Percentiles rank a stretch among this genome's conserved stretches.
Evolutionary conservation across 2,797 vertebrate species (phyloP).

Genomic region (Trematomus bernacchii): DNA sequence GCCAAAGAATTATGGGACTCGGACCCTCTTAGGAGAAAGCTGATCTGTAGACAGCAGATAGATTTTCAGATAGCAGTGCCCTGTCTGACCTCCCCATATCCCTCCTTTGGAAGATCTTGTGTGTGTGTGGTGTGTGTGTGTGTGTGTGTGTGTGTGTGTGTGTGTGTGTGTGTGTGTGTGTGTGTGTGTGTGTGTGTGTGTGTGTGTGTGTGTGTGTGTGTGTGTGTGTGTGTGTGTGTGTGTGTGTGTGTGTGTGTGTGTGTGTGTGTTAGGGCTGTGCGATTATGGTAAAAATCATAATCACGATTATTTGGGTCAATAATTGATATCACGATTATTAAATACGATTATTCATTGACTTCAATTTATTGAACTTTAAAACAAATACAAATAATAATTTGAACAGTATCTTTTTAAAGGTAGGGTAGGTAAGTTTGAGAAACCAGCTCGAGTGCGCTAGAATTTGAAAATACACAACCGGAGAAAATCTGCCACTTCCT

Average conservation of each 20-base stretch:
- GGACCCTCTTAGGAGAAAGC: constrained; percentile 77
- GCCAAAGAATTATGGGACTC: constrained; percentile 79
- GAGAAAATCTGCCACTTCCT: too few species aligned
- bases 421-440: too few species aligned
- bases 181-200: constrained; percentile 24
- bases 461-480: too few species aligned
- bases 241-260: constrained; percentile 23
- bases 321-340: too few species aligned
- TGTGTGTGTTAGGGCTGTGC: too few species aligned
- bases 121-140: constrained; percentile 15
- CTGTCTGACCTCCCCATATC: constrained; percentile 71
- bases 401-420: too few species aligned
- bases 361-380: too few species aligned
- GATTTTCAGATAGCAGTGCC: constrained; percentile 82
- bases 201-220: constrained; percentile 26
- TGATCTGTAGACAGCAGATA: constrained; percentile 79
- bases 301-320: too few species aligned
- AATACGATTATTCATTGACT: too few species aligned
- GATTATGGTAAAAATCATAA: too few species aligned
- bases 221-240: constrained; percentile 26
- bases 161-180: constrained; percentile 26
- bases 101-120: constrained; percentile 42
- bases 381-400: too few species aligned
- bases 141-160: constrained; percentile 1
- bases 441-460: too few species aligned